Conservation (phyloP, 2,888 invertebrate genomes). For the Pollenia labialis region DNA sequence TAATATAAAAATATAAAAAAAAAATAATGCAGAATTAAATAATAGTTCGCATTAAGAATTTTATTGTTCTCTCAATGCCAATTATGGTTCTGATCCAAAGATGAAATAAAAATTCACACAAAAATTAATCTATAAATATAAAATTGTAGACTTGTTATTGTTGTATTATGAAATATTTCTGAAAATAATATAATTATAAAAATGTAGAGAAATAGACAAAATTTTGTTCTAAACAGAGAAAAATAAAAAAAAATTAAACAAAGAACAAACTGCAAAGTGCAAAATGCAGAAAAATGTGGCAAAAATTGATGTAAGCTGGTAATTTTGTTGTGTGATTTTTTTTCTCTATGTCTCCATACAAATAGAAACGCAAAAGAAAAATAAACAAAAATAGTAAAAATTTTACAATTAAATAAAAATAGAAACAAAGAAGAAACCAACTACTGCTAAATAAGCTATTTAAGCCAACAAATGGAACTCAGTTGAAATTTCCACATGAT, state of each 20-base stretch:
- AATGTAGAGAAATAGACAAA: slow-evolving; percentile 31
- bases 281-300: neutral
- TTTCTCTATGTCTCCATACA: neutral
- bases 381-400: slow-evolving; percentile 28
- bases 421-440: slow-evolving; percentile 52
- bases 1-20: neutral
- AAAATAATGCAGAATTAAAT: neutral
- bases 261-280: neutral
- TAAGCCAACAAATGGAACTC: slow-evolving; percentile 65
- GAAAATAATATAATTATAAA: slow-evolving; percentile 19
- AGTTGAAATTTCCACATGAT: slow-evolving; percentile 68
- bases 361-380: slow-evolving; percentile 18
- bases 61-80: slow-evolving; percentile 25
- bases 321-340: slow-evolving; percentile 50
- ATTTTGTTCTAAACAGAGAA: neutral
- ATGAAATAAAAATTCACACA: slow-evolving; percentile 41
- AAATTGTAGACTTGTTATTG: slow-evolving; percentile 14
- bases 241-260: slow-evolving; percentile 3
- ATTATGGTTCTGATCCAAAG: slow-evolving; percentile 42
- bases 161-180: slow-evolving; percentile 53
- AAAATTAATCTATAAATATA: slow-evolving; percentile 8
- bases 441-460: slow-evolving; percentile 48
- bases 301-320: slow-evolving; percentile 27
- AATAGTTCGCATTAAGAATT: slow-evolving; percentile 21
- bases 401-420: slow-evolving; percentile 21